Conservation (phyloP, 2,888 invertebrate species). For the Nycteola revayana region DNA sequence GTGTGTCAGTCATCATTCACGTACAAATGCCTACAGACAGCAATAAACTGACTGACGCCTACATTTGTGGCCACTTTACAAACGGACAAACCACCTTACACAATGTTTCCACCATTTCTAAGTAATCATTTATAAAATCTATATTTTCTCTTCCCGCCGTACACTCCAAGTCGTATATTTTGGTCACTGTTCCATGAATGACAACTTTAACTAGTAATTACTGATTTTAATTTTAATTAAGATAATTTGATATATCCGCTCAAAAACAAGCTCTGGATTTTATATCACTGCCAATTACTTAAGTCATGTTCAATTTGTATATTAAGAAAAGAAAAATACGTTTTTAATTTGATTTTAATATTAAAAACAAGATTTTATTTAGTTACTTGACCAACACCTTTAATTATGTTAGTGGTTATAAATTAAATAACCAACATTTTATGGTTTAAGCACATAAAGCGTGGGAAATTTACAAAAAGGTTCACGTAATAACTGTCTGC, state of each 20-base stretch:
- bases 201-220: conserved; percentile 58
- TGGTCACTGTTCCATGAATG: conserved; percentile 54
- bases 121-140: conserved; percentile 26
- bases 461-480: conserved; percentile 9
- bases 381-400: no score
- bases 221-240: conserved; percentile 54
- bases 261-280: conserved; percentile 36
- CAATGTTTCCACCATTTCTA: conserved; percentile 32
- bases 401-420: no score
- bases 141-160: conserved; percentile 26
- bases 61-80: conserved; percentile 37
- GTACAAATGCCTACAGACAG: conserved; percentile 35
- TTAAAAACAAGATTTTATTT: no score
- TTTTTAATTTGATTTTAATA: conserved; percentile 5
- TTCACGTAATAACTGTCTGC: conserved; percentile 5
- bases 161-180: conserved; percentile 23
- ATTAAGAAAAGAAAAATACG: conserved; percentile 1
- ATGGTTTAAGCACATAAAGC: conserved; percentile 6
- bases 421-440: no score
- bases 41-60: conserved; percentile 43
- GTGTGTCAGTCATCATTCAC: conserved; percentile 52
- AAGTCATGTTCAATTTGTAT: conserved; percentile 7
- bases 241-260: conserved; percentile 62
- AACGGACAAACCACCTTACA: conserved; percentile 27
- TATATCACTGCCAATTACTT: conserved; percentile 36